Percentiles rank a stretch among this genome's conserved stretches.
These are phyloP conservation scores for Anabacerthia variegaticeps DNA, from an alignment of 2,797 vertebrate species.

Conservation along the genomic window DNA sequence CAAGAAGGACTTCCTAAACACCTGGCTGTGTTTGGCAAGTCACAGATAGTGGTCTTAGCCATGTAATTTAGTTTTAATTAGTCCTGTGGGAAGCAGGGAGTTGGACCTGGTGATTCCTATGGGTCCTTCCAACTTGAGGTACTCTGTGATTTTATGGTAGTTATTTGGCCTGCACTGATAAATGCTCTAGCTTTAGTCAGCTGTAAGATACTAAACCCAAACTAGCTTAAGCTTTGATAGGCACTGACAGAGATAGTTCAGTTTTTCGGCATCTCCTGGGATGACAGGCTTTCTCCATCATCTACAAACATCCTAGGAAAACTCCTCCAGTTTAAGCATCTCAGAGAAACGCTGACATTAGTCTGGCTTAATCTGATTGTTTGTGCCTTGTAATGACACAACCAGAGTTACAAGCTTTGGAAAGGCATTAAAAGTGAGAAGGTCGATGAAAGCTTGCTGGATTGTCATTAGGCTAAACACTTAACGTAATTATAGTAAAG, in stretches of 20 bases:
- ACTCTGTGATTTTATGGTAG: neutral
- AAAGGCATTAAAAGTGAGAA: neutral
- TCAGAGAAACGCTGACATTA: neutral
- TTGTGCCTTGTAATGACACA: neutral
- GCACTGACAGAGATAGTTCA: neutral
- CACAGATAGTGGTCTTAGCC: rapidly evolving
- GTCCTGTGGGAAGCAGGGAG: neutral
- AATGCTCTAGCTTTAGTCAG: neutral
- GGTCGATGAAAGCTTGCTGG: neutral
- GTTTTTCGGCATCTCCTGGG: neutral
- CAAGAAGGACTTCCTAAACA: neutral
- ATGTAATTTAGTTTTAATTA: neutral
- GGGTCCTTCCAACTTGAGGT: neutral
- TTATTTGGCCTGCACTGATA: neutral
- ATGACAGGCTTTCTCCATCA: neutral
- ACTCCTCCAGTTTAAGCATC: neutral
- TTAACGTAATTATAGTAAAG: neutral
- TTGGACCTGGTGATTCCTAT: neutral
- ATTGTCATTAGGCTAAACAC: neutral
- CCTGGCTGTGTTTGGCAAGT: neutral
- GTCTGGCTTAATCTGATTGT: neutral
- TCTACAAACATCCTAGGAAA: neutral
- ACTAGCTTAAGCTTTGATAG: neutral
- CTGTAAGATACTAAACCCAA: neutral
- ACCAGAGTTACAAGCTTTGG: neutral